A percentile compares a stretch with the other conserved stretches of the same genome.
These are phyloP conservation scores for Neotoma lepida DNA, from an alignment of 2,113 vertebrate genomes.

Conservation along the genomic window DNA sequence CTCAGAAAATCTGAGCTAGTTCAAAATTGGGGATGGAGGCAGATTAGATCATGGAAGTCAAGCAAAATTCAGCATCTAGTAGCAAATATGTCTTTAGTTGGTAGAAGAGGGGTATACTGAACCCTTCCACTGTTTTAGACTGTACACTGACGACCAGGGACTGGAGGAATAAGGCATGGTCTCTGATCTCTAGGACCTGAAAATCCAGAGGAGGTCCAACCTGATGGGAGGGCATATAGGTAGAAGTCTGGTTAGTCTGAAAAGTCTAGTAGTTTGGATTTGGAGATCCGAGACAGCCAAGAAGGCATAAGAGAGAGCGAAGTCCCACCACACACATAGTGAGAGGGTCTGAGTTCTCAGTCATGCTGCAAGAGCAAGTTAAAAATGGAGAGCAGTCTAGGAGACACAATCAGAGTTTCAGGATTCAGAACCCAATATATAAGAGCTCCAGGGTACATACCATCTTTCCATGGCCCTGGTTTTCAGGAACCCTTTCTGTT, in stretches of 20 bases:
- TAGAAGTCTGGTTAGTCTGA: not conserved
- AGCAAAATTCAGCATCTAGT: not conserved
- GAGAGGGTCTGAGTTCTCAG: not conserved
- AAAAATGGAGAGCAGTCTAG: not conserved
- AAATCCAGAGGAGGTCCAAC: not conserved
- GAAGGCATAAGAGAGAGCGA: not conserved
- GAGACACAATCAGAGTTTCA: constrained; percentile 20
- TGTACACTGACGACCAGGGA: not conserved
- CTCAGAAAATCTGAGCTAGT: constrained; percentile 37
- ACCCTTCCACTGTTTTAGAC: not conserved
- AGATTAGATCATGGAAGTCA: not conserved
- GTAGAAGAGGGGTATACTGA: not conserved
- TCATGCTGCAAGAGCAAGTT: not conserved
- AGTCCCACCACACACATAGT: no score
- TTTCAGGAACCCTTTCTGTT: not conserved
- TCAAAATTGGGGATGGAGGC: not conserved
- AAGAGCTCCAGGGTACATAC: not conserved
- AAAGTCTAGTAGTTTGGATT: not conserved
- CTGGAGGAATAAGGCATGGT: not conserved
- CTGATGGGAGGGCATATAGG: not conserved
- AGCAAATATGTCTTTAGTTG: not conserved
- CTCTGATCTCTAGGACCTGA: not conserved
- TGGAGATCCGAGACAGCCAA: not conserved
- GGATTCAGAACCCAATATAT: not conserved
- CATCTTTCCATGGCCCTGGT: not conserved